Percentiles rank a stretch among this genome's conserved stretches.
Evolutionary conservation across 2,113 vertebrate species (phyloP).

Genomic region (Grus americana): DNA sequence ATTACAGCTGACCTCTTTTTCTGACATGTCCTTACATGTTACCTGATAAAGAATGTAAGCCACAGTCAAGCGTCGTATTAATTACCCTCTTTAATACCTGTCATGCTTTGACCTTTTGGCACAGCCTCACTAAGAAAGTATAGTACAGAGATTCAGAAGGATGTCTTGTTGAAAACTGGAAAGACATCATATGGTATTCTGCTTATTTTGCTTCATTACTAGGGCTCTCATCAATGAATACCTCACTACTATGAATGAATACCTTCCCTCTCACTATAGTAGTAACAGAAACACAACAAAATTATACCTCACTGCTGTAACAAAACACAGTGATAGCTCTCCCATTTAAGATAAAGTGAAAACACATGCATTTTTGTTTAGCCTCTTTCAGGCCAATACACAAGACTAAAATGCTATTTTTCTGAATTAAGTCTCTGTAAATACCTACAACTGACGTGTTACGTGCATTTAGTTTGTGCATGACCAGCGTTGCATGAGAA

Average conservation of each 20-base stretch:
- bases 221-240: neutral
- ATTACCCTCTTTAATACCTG: neutral
- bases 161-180: neutral
- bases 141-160: neutral
- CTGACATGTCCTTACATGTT: neutral
- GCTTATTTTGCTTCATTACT: neutral
- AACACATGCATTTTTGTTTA: neutral
- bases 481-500: neutral
- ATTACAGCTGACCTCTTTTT: constrained; percentile 3
- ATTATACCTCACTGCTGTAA: neutral
- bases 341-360: neutral
- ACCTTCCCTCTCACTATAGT: neutral
- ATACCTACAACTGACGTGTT: neutral
- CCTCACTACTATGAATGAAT: neutral
- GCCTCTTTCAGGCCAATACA: neutral
- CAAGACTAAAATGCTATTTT: neutral
- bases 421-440: neutral
- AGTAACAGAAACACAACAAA: neutral
- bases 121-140: neutral
- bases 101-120: neutral
- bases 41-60: neutral
- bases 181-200: neutral
- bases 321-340: neutral
- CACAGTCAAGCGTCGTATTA: neutral
- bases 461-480: neutral